Evolutionary conservation across 2,113 vertebrate species (phyloP).

Genomic region (Carlito syrichta): DNA sequence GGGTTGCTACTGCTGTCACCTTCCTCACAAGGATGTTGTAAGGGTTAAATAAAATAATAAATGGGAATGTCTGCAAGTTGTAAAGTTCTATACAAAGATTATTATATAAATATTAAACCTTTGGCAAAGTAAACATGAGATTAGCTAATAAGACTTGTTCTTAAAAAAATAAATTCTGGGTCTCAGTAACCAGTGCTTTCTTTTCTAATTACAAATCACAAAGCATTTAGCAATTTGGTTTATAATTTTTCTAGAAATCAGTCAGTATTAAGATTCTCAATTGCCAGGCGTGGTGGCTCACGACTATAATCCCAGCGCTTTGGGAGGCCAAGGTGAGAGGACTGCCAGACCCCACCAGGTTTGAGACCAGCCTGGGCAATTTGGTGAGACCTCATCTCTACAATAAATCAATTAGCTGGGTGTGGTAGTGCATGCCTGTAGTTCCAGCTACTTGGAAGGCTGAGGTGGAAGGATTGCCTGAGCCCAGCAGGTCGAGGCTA

Average conservation of each 20-base stretch:
- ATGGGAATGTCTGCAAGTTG: background rate
- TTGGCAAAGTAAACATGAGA: background rate
- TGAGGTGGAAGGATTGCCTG: too few species aligned
- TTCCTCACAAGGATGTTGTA: background rate
- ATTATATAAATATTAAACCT: background rate
- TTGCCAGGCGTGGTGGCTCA: too few species aligned
- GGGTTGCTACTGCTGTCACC: background rate
- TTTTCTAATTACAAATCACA: conserved; percentile 42
- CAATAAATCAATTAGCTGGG: too few species aligned
- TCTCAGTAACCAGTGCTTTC: background rate
- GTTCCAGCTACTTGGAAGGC: too few species aligned
- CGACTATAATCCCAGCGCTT: too few species aligned
- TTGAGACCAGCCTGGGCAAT: too few species aligned
- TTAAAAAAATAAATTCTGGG: background rate
- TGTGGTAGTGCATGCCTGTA: too few species aligned
- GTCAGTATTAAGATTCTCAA: background rate
- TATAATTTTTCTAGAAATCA: conserved; percentile 31
- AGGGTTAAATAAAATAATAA: background rate
- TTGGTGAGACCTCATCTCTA: too few species aligned
- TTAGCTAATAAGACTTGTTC: background rate
- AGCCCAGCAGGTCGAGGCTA: too few species aligned
- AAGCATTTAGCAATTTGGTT: conserved; percentile 25
- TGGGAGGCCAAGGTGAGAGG: too few species aligned
- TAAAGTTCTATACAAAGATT: background rate
- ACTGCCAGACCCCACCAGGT: too few species aligned